Evolutionary conservation across 2,888 invertebrate genomes (phyloP), one percentile per base, ranked within the genome.

Genomic region (Cyclophora punctaria): DNA sequence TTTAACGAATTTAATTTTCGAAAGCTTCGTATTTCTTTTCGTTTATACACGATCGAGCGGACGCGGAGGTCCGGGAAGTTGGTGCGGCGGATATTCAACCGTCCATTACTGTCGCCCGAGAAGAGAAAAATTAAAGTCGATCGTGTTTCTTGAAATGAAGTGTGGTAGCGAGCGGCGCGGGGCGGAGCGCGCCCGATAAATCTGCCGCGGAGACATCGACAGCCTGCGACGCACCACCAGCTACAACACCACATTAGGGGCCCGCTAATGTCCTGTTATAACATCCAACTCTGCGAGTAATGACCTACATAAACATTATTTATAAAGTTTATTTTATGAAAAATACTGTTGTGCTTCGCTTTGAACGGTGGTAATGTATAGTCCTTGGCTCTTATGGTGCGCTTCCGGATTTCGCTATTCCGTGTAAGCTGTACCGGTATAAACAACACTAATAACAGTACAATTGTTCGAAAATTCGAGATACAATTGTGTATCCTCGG

Each of bases 241-340:
- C 61, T 66, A 60, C 72, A 64, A 68, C 74, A 73, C 69, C 69
- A 72, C 75, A 74, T 76, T 76, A 75, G 72, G 66, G 69, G 60
- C 62, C 53, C 66, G 67, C 75, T 77, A 78, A 77, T 76, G 77
- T 74, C 67, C 66, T 65, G 70, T 71, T 72, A 69, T 68, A 71
- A 67, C 67, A 67, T 67, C 69, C 64, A 58, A 58, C 59, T 58
- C 58, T 52, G 59, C 52, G 56, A 63, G 61, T 58, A 60, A 59
- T 52, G 55, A 59, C 60, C 59, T 55, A 51, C 59, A 56, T 55
- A 56, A 61, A 59, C 59, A 56, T 58, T 55, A 61, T 59, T 61
- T 61, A 57, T 59, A 58, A 59, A 59, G 51, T 61, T 58, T 59
- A 60, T 58, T 57, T 57, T 45, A 49, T 51, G 57, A 50, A 52